Evolutionary conservation across 2,113 vertebrate genomes (phyloP).

Genomic region (Aegotheles bennettii): DNA sequence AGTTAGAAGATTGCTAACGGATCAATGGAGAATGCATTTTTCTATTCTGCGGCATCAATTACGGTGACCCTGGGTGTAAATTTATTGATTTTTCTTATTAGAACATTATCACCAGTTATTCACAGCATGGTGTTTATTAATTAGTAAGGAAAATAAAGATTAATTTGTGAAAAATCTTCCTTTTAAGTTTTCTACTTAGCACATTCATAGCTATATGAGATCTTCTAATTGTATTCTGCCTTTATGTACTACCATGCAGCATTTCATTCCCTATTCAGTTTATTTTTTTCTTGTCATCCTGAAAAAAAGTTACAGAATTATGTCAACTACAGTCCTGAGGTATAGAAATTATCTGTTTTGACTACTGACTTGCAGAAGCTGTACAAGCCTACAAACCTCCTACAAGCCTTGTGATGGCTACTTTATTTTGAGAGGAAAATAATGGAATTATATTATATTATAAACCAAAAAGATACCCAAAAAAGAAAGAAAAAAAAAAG

Average conservation of each 20-base stretch:
- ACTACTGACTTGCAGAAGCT: not conserved
- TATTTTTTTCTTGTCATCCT: not conserved
- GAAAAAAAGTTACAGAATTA: not conserved
- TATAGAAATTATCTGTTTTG: not conserved
- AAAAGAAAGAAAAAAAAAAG: not conserved
- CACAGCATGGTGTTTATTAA: slow-evolving; percentile 77
- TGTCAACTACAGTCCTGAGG: not conserved
- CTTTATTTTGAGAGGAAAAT: not conserved
- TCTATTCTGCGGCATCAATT: slow-evolving; percentile 69
- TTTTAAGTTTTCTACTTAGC: slow-evolving; percentile 62
- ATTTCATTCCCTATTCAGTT: not conserved
- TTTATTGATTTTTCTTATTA: slow-evolving; percentile 81
- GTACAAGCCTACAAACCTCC: not conserved
- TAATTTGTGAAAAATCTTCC: slow-evolving; percentile 59
- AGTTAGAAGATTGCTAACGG: slow-evolving; percentile 66
- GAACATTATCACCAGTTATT: slow-evolving; percentile 72
- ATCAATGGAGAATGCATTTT: slow-evolving; percentile 75
- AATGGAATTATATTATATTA: not conserved
- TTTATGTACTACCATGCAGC: not conserved
- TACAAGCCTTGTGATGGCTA: not conserved
- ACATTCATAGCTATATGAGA: slow-evolving; percentile 8
- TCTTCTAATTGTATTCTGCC: slow-evolving; percentile 14
- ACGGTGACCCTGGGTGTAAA: slow-evolving; percentile 70
- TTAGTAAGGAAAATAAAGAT: slow-evolving; percentile 71
- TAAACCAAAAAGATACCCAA: not conserved